Conservation (phyloP, 2,797 vertebrate genomes). For the Rhinella marina region DNA sequence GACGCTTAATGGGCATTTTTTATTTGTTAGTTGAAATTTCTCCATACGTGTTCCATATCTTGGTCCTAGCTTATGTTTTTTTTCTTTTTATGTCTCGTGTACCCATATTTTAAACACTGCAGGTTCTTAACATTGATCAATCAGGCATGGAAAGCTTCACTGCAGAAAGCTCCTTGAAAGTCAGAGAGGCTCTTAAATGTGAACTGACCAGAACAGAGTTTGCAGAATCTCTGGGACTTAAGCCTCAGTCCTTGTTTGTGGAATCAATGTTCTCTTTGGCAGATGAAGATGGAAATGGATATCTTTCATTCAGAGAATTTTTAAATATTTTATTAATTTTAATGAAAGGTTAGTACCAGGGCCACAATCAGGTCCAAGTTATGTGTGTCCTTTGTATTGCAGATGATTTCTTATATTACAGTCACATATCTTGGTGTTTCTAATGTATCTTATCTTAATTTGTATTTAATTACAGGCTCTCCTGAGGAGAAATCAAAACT, state of each 20-base stretch:
- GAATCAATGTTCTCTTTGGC: conserved; percentile 96
- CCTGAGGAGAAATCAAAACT: conserved; percentile 91
- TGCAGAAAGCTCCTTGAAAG: conserved; percentile 76
- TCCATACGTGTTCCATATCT: neutral
- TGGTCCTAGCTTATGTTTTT: neutral
- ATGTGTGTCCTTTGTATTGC: no score
- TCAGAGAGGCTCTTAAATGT: conserved; percentile 85
- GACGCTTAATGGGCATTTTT: no score
- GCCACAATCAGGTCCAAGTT: no score
- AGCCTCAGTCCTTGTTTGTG: conserved; percentile 89
- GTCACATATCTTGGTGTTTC: neutral
- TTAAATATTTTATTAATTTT: conserved; percentile 93
- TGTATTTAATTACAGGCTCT: conserved; percentile 76
- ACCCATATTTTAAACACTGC: neutral
- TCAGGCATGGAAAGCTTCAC: conserved; percentile 80
- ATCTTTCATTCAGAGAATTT: conserved; percentile 95
- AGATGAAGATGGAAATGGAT: conserved; percentile 95
- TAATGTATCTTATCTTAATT: no score
- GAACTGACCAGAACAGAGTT: conserved; percentile 92
- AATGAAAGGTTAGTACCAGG: conserved; percentile 82
- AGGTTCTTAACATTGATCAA: conserved; percentile 90
- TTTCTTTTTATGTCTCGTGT: neutral
- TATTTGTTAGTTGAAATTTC: no score
- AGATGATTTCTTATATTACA: no score
- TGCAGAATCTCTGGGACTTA: conserved; percentile 88